Percentiles rank a stretch among this genome's conserved stretches.
phyloP scores from a whole-genome alignment of 2,113 vertebrate species.

The Apodemus speciosus region DNA sequence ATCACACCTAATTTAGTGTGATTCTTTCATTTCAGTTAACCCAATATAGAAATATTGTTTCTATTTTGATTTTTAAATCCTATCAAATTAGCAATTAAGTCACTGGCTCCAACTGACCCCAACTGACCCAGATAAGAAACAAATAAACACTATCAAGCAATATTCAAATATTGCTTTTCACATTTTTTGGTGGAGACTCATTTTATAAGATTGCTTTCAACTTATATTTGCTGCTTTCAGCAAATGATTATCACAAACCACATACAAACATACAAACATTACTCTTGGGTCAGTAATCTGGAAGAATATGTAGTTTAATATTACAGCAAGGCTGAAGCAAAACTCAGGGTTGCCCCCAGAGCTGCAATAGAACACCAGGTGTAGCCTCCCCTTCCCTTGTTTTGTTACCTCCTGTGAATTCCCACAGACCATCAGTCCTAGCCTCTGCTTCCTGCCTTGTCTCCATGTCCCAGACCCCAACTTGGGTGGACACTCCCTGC shows the following conservation, averaged over 20 bases:
- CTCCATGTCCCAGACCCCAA: no score
- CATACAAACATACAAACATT: background rate
- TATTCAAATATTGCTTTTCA: background rate
- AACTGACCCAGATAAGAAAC: background rate
- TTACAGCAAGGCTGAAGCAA: background rate
- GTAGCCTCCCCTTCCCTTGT: background rate
- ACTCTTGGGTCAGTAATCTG: background rate
- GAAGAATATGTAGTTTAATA: background rate
- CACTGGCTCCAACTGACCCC: background rate
- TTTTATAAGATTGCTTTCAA: background rate
- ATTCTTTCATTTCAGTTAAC: background rate
- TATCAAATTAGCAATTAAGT: background rate
- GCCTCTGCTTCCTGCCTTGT: background rate
- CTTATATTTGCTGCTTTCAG: background rate
- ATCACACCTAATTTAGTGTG: background rate
- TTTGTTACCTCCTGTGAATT: background rate
- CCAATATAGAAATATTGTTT: background rate
- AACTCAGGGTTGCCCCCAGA: background rate
- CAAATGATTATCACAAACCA: background rate
- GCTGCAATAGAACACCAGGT: background rate
- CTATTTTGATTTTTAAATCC: background rate
- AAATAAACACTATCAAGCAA: background rate
- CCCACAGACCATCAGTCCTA: background rate
- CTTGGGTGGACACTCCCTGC: rapidly evolving
- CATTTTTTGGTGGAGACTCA: background rate